These are phyloP conservation scores for Brachionus rotundiformis DNA, from an alignment of 1,140 invertebrate species.

Conservation along the genomic window DNA sequence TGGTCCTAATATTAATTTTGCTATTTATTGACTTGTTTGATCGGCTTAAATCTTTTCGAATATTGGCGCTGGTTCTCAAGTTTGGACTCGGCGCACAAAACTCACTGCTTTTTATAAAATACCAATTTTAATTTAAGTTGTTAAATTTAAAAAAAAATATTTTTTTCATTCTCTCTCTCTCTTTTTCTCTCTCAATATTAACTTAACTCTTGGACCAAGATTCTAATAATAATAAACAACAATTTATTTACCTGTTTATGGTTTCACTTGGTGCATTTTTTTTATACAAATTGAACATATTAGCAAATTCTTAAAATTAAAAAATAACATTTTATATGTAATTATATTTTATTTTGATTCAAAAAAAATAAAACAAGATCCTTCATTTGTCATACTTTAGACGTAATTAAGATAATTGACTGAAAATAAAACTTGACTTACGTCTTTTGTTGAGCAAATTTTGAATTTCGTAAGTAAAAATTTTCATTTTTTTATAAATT, in stretches of 20 bases:
- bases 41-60: not conserved
- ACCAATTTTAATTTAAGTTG: not conserved
- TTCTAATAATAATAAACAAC: not conserved
- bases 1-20: slow-evolving; percentile 17
- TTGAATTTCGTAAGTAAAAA: not conserved
- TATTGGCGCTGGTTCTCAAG: not conserved
- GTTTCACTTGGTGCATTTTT: slow-evolving; percentile 9
- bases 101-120: not conserved
- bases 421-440: not conserved
- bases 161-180: not conserved
- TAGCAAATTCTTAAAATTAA: slow-evolving; percentile 16
- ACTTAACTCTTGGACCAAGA: not conserved
- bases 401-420: not conserved
- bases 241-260: slow-evolving; percentile 34
- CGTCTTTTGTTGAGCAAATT: not conserved
- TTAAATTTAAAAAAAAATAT: not conserved
- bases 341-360: no score
- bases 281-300: slow-evolving; percentile 51
- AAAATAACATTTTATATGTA: not conserved
- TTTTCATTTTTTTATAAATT: not conserved
- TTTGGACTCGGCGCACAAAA: not conserved
- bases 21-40: slow-evolving; percentile 35
- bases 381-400: not conserved
- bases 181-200: not conserved
- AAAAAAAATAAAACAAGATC: not conserved